Base-by-base conservation (phyloP, 2,888 invertebrate species). In the Eulithis testata region DNA sequence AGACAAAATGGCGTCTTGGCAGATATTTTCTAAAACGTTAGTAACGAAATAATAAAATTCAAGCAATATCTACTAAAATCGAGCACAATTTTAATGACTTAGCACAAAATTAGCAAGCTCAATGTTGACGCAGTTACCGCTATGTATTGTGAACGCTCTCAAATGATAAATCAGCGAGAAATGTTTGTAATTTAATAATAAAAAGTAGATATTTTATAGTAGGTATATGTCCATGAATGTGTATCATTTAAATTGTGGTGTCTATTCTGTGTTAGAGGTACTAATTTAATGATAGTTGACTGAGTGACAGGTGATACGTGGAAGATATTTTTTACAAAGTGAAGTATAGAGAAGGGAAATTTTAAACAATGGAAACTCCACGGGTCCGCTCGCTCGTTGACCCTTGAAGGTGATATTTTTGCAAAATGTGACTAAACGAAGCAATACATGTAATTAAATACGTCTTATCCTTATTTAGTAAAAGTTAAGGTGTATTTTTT, bases 391-490 rank as follows among this genome's bases (percentile, higher is more conserved):
- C 59, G 43, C 67, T 50, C 60, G 63, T 12, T 44, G 55, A 51
- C 83, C 74, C 70, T 77, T 79, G 79, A 84, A 87, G 94, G 95
- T 95, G 95, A 95, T 95, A 95, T 94, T 94, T 94, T 95, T 94
- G 89, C 93, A 94, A 94, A 94, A 94, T 94, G 95, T 95, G 95
- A 95, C 94, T 94, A 92, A 95, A 94, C 93, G 93, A 95, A 96
- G 95, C 95, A 96, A 95, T 95, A 95, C 95, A 94, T 95, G 94
- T 95, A 95, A 95, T 94, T 94, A 94, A 91, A 92, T 92, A 91
- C 90, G 94, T 94, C 94, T 94, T 94, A 94, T 90, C 89, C 90
- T 90, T 89, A 90, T 90, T 90, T 91, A 90, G 85, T 86, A 83
- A 85, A 80, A 79, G 21, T 72, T 91, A 92, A 90, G 90, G 82